A percentile compares a stretch with the other conserved stretches of the same genome.
These are phyloP conservation scores for Oncorhynchus clarkii DNA, from an alignment of 2,113 vertebrate genomes.

Conservation along the genomic window DNA sequence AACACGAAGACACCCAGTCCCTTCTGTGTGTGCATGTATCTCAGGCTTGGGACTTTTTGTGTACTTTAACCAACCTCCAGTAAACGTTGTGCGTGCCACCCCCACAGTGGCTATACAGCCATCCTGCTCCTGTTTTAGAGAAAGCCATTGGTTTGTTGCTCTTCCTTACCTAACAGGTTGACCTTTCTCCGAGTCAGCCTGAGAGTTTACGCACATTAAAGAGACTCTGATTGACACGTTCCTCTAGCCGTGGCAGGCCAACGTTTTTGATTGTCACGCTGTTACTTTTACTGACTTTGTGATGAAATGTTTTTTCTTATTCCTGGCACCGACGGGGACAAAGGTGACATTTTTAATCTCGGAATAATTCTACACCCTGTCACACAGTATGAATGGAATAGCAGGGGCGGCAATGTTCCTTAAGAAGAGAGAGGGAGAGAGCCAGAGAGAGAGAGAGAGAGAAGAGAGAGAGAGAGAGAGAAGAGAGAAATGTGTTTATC, in stretches of 20 bases:
- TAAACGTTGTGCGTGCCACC: not conserved
- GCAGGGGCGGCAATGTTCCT: not conserved
- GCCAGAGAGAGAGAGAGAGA: no score
- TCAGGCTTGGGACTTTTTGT: no score
- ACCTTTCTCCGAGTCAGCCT: not conserved
- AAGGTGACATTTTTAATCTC: not conserved
- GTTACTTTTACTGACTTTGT: not conserved
- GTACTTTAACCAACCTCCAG: not conserved
- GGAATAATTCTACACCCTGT: not conserved
- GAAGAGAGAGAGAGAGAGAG: not conserved
- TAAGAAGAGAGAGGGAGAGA: not conserved
- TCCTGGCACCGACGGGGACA: not conserved
- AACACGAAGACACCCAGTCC: not conserved
- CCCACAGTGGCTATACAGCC: no score
- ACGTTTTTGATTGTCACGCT: not conserved
- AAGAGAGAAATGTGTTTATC: conserved; percentile 60
- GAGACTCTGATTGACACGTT: not conserved
- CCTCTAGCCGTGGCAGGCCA: not conserved
- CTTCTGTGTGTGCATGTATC: not conserved
- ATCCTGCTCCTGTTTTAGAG: not conserved
- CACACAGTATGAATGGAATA: no score
- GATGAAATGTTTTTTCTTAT: not conserved
- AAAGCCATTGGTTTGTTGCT: not conserved
- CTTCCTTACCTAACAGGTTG: not conserved
- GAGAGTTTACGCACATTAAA: not conserved